Percentiles rank a stretch among this genome's conserved stretches.
phyloP scores from a whole-genome alignment of 2,797 vertebrate genomes.

The Lycodopsis pacificus region DNA sequence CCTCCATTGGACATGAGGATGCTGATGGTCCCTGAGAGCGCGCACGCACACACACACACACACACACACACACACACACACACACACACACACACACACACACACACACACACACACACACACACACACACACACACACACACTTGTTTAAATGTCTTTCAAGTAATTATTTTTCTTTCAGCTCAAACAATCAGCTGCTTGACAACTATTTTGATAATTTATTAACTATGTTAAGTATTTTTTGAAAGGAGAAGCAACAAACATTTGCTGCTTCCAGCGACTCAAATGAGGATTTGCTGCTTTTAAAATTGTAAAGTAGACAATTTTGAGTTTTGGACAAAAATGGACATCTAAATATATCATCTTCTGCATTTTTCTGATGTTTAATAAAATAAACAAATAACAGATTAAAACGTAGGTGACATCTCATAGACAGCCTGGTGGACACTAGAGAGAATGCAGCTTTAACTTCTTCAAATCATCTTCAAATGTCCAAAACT shows the following conservation, averaged over 20 bases:
- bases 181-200: not conserved
- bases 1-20: constrained; percentile 84
- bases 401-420: not conserved
- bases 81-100: too few relatives aligned
- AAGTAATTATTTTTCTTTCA: not conserved
- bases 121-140: too few relatives aligned
- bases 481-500: not conserved
- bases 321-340: not conserved
- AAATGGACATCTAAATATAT: not conserved
- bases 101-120: too few relatives aligned
- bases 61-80: not conserved
- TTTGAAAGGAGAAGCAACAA: not conserved
- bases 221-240: not conserved
- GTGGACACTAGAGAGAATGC: too few relatives aligned
- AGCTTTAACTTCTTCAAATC: not conserved
- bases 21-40: constrained; percentile 73
- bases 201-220: not conserved
- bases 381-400: not conserved
- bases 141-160: not conserved
- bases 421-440: too few relatives aligned
- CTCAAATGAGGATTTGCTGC: not conserved
- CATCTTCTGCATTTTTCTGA: not conserved
- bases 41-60: not conserved
- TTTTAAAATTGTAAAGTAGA: not conserved
- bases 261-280: not conserved